phyloP scores from a whole-genome alignment of 1,140 invertebrate genomes.

The Whitmania pigra region DNA sequence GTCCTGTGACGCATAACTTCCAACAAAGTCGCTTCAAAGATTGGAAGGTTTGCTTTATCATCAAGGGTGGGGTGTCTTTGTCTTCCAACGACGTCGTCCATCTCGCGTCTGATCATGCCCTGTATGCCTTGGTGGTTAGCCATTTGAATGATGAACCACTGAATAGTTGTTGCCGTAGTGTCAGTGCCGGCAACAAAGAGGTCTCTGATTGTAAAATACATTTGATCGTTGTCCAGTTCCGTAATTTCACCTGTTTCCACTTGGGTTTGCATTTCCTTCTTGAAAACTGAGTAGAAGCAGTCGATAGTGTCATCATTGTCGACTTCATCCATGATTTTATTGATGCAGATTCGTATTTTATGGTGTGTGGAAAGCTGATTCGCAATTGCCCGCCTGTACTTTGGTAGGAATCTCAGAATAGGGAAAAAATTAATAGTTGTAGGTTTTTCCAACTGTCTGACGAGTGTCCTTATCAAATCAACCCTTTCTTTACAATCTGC shows the following conservation, averaged over 20 bases:
- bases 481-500: not conserved
- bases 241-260: not conserved
- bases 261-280: constrained; percentile 13
- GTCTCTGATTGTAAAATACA: constrained; percentile 27
- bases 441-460: constrained; percentile 1
- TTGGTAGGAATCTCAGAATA: constrained; percentile 18
- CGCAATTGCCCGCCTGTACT: not conserved
- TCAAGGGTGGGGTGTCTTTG: constrained; percentile 28
- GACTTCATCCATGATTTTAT: too few species aligned
- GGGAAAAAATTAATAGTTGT: constrained; percentile 17
- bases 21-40: constrained; percentile 31
- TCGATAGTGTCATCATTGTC: not conserved
- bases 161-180: constrained; percentile 36
- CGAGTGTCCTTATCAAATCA: not conserved
- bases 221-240: constrained; percentile 18
- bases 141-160: constrained; percentile 36
- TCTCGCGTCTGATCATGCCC: constrained; percentile 32
- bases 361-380: not conserved
- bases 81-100: constrained; percentile 32
- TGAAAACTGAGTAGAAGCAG: not conserved
- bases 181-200: constrained; percentile 37
- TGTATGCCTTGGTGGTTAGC: constrained; percentile 39
- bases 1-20: constrained; percentile 32
- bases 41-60: constrained; percentile 30
- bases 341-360: not conserved